phyloP scores from a whole-genome alignment of 64 coral and sea anemone genomes.

The Dendronephthya gigantea region DNA sequence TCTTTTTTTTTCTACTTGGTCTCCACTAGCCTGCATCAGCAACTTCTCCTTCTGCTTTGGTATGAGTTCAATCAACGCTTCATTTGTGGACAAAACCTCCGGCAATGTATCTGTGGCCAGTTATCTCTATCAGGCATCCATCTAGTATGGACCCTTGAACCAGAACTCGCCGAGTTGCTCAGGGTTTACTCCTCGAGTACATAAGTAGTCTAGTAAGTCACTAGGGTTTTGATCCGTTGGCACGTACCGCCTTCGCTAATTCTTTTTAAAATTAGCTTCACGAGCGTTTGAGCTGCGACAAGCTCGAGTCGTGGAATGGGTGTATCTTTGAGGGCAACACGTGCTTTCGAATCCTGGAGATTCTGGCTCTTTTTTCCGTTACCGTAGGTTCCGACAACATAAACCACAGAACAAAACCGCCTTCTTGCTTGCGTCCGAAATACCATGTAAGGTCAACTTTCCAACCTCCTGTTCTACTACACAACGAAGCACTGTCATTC shows the following conservation, averaged over 20 bases:
- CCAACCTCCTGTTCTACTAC: not conserved
- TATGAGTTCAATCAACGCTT: not conserved
- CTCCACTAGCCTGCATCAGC: no score
- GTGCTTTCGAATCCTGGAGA: not conserved
- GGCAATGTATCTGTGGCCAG: not conserved
- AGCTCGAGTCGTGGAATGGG: not conserved
- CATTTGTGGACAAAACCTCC: not conserved
- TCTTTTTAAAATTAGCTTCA: not conserved
- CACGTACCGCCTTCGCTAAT: not conserved
- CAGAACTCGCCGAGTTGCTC: not conserved
- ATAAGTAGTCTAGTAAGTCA: no score
- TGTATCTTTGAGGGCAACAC: not conserved
- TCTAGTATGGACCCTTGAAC: not conserved
- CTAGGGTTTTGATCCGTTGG: not conserved
- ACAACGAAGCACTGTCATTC: conserved; percentile 27
- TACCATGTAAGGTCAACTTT: conserved; percentile 37
- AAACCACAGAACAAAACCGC: conserved; percentile 37
- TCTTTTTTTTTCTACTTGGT: not conserved
- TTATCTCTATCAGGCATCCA: not conserved
- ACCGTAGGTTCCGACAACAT: conserved; percentile 19
- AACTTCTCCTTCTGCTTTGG: not conserved
- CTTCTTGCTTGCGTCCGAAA: conserved; percentile 41
- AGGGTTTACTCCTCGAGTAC: not conserved
- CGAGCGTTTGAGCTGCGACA: not conserved
- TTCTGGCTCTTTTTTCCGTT: not conserved